A percentile compares a stretch with the other conserved stretches of the same genome.
Evolutionary conservation across 2,888 invertebrate species (phyloP).

Genomic region (Aproaerema taeniolella): DNA sequence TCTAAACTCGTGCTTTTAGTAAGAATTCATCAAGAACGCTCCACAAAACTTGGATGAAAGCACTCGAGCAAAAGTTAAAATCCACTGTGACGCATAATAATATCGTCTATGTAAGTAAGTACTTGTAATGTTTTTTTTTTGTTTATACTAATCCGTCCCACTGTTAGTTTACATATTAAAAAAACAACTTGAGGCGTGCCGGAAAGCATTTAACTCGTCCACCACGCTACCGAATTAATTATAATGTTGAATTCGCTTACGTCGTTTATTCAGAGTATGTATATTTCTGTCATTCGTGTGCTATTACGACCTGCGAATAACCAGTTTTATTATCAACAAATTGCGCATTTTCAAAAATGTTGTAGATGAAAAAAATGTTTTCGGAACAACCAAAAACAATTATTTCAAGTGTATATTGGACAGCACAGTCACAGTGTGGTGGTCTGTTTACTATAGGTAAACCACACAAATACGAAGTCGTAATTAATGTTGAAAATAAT

Average conservation of each 20-base stretch:
- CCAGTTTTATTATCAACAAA: slow-evolving; percentile 18
- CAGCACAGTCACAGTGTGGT: no score
- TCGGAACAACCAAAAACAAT: slow-evolving; percentile 1
- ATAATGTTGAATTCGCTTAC: slow-evolving; percentile 28
- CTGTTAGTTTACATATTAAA: neutral
- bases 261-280: slow-evolving; percentile 25
- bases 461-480: no score
- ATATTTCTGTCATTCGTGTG: slow-evolving; percentile 24
- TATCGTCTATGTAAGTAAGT: neutral
- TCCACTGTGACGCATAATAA: slow-evolving; percentile 1
- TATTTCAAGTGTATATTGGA: no score
- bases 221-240: slow-evolving; percentile 32
- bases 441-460: no score
- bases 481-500: no score
- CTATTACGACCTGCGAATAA: slow-evolving; percentile 16
- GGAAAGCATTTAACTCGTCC: slow-evolving; percentile 34
- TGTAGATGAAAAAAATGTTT: neutral
- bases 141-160: no score
- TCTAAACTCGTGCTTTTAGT: no score
- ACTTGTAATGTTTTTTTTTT: no score
- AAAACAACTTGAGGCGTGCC: slow-evolving; percentile 35
- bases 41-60: no score
- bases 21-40: no score
- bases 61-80: no score
- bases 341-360: slow-evolving; percentile 8